These are phyloP conservation scores for Alexandromys fortis DNA, from an alignment of 2,113 vertebrate species.

Conservation along the genomic window DNA sequence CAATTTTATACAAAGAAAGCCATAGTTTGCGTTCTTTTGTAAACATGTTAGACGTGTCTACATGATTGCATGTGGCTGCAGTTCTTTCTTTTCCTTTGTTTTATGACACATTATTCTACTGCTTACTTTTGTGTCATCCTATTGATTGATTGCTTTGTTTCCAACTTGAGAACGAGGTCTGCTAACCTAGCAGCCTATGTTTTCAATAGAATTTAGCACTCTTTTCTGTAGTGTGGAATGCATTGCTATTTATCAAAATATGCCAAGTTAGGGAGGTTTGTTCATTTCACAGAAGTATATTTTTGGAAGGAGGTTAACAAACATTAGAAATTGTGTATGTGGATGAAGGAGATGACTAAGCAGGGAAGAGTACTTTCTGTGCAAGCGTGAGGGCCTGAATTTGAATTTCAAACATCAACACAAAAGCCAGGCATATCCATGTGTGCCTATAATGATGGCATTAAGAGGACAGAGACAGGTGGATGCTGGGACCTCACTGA, in stretches of 20 bases:
- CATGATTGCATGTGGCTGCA: neutral
- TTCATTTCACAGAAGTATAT: neutral
- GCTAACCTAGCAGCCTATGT: neutral
- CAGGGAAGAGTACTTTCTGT: neutral
- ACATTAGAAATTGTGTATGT: neutral
- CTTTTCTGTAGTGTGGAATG: neutral
- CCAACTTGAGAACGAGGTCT: neutral
- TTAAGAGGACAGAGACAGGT: neutral
- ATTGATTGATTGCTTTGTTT: neutral
- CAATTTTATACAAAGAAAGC: neutral
- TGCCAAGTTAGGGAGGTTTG: neutral
- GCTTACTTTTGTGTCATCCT: neutral
- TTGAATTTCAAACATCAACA: neutral
- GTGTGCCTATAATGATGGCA: neutral
- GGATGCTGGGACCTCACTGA: neutral
- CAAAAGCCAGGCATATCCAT: neutral
- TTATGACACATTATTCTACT: neutral
- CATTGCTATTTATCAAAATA: neutral
- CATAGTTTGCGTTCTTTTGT: neutral
- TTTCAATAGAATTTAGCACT: conserved; percentile 20
- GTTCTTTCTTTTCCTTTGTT: neutral
- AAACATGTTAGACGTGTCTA: neutral
- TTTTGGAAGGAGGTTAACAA: neutral
- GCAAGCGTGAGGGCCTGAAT: no score
- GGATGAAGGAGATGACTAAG: neutral